phyloP scores from a whole-genome alignment of 1,140 invertebrate species.

The Parapsyche elsis region DNA sequence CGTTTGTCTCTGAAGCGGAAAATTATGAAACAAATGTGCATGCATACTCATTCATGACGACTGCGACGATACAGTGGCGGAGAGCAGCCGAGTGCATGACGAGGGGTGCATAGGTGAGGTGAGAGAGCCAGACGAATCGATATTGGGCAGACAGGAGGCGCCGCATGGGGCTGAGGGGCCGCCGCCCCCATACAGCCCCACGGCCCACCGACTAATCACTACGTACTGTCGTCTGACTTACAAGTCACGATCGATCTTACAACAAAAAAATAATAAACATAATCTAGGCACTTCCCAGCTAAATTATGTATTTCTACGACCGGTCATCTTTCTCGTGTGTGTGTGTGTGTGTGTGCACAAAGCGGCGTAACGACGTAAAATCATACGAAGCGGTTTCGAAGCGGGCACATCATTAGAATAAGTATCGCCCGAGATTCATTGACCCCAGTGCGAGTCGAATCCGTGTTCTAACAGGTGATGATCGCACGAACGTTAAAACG shows the following conservation, averaged over 20 bases:
- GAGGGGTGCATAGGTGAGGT: constrained; percentile 61
- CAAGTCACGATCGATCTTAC: background rate
- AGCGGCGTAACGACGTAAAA: constrained; percentile 5
- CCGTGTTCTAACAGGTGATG: constrained; percentile 23
- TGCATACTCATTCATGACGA: background rate
- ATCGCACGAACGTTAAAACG: background rate
- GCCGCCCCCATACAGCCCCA: constrained; percentile 62
- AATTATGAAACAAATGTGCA: too few relatives aligned
- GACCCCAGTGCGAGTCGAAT: constrained; percentile 27
- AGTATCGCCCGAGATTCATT: constrained; percentile 20
- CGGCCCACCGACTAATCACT: constrained; percentile 32
- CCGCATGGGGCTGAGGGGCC: constrained; percentile 39
- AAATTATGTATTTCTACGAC: too few relatives aligned
- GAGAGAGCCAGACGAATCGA: constrained; percentile 57
- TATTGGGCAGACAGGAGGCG: constrained; percentile 53
- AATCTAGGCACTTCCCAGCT: background rate
- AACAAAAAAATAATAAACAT: background rate
- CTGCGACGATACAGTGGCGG: background rate
- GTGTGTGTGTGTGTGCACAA: background rate
- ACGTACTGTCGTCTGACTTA: background rate
- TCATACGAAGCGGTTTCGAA: constrained; percentile 25
- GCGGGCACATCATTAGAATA: constrained; percentile 26
- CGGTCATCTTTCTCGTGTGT: too few relatives aligned
- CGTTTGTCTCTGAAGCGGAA: too few relatives aligned
- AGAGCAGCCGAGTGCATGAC: constrained; percentile 44